Evolutionary conservation across 2,888 invertebrate species (phyloP), one percentile per base, ranked within the genome.

Genomic region (Apamea monoglypha): DNA sequence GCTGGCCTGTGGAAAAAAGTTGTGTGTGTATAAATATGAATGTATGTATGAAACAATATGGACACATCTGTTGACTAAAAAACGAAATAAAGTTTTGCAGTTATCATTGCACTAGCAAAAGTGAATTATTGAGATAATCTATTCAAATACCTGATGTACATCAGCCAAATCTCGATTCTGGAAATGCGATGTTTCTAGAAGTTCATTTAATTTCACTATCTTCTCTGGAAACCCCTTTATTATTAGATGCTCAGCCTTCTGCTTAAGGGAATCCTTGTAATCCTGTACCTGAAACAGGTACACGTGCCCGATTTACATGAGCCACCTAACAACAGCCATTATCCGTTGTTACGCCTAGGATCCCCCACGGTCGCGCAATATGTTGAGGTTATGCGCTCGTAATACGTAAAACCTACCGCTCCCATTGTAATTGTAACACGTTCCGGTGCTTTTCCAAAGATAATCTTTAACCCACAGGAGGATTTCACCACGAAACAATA

Each of bases 181-280:
- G 94, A 99, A 99, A 94, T 98, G 98, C 79, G 98, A 97, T 50
- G 98, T 98, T 93, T 98, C 98, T 90, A 99, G 96, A 81, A 99
- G 96, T 88, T 98, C 98, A 96, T 99, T 99, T 83, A 99, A 97
- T 93, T 98, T 98, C 14, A 99, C 98, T 90, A 99, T 99, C 95
- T 99, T 99, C 92, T 98, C 98, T 18, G 99, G 99, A 95, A 99
- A 99, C 71, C 98, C 98, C 95, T 98, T 98, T 82, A 99, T 97
- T 81, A 99, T 98, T 83, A 99, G 97, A 88, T 98, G 98, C 94
- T 99, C 99, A 21, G 99, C 99, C 97, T 99, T 98, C 87, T 97
- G 97, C 95, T 99, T 99, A 84, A 99, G 97, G 83, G 98, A 98
- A 92, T 99, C 98, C 97, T 99, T 99, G 96, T 99, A 99, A 91